phyloP scores from a whole-genome alignment of 2,888 invertebrate genomes.

The Operophtera brumata region DNA sequence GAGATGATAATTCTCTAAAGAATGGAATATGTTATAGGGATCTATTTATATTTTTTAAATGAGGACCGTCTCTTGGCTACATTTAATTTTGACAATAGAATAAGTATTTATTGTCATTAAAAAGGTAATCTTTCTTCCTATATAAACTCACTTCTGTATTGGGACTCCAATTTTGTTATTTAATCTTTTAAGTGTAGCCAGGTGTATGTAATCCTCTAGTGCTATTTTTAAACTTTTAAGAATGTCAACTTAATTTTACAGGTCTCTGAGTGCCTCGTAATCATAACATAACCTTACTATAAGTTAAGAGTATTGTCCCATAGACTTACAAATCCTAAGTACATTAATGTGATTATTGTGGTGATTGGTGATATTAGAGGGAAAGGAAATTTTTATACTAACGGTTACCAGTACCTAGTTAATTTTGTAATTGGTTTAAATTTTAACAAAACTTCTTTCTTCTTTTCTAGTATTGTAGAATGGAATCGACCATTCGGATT shows the following conservation, averaged over 20 bases:
- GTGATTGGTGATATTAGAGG: conserved; percentile 62
- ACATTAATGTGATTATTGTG: conserved; percentile 53
- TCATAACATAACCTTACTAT: background rate
- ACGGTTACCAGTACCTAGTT: conserved; percentile 37
- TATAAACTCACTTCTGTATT: too few relatives aligned
- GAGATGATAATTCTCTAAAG: conserved; percentile 34
- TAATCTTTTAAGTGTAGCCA: conserved; percentile 1
- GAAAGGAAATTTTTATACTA: conserved; percentile 45
- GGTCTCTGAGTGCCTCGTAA: conserved; percentile 15
- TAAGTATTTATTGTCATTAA: too few relatives aligned
- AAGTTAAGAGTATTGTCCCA: conserved; percentile 18
- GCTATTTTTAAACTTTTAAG: background rate
- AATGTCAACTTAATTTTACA: background rate
- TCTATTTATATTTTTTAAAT: conserved; percentile 1
- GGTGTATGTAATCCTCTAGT: background rate
- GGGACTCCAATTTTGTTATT: background rate
- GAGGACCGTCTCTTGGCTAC: conserved; percentile 3
- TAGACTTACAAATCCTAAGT: conserved; percentile 24
- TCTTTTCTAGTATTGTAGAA: conserved; percentile 27
- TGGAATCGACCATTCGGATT: conserved; percentile 15
- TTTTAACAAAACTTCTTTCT: conserved; percentile 27
- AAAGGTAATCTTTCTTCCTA: too few relatives aligned
- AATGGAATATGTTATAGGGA: conserved; percentile 12
- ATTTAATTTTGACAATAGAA: background rate
- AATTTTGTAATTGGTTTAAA: conserved; percentile 34